Percentiles rank a stretch among this genome's conserved stretches.
These are phyloP conservation scores for Zosterops pallidus DNA, from an alignment of 2,113 vertebrate species.

Conservation along the genomic window DNA sequence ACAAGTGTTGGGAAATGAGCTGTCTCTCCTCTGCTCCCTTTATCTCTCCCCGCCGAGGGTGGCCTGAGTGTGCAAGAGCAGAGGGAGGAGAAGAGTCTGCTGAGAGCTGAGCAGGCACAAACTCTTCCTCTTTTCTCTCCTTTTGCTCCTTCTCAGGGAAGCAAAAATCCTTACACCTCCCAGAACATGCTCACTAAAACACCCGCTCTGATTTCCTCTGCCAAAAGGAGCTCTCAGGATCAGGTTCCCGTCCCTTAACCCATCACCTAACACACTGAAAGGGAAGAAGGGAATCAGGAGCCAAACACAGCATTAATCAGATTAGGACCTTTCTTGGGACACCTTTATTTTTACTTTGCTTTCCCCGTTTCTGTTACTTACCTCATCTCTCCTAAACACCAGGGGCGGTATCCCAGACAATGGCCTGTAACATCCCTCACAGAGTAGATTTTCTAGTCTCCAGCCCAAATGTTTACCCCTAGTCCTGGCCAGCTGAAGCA, in stretches of 20 bases:
- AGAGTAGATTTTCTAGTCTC: not conserved
- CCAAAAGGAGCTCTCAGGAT: not conserved
- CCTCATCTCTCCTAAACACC: not conserved
- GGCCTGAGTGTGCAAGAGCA: not conserved
- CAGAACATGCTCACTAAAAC: not conserved
- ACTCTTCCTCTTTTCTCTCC: not conserved
- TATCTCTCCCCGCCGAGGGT: rapidly evolving
- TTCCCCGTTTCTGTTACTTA: conserved; percentile 5
- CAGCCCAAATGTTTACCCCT: not conserved
- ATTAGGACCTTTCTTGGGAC: conserved; percentile 4
- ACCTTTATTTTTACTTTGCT: not conserved
- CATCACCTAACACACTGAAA: not conserved
- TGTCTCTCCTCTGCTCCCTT: not conserved
- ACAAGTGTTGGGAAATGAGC: conserved; percentile 12
- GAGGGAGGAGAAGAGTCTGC: not conserved
- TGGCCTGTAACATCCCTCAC: not conserved
- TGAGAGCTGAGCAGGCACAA: not conserved
- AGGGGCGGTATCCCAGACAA: not conserved
- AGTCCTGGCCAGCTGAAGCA: not conserved
- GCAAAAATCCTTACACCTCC: not conserved
- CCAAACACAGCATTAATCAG: conserved; percentile 27
- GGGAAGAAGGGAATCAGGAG: not conserved
- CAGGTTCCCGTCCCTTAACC: not conserved
- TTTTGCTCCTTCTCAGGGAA: not conserved
- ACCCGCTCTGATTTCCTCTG: not conserved